Conservation (phyloP, 2,797 vertebrate genomes). For the Philypnodon macrostomus region DNA sequence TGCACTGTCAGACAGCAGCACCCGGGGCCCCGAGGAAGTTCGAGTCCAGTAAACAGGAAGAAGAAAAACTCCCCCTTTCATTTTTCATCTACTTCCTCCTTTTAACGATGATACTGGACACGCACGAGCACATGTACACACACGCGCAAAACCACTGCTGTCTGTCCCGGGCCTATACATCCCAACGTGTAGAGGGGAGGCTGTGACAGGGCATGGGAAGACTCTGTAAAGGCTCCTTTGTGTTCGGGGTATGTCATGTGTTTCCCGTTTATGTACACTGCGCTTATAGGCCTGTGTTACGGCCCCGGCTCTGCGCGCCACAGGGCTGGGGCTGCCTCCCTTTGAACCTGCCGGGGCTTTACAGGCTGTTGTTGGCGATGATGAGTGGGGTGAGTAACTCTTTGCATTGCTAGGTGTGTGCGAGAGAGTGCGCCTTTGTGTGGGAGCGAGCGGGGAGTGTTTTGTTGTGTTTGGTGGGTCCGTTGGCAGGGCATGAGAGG, state of each 20-base stretch:
- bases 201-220: constrained; percentile 29
- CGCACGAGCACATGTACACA: constrained; percentile 1
- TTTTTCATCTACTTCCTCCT: constrained; percentile 83
- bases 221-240: constrained; percentile 45
- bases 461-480: constrained; percentile 49
- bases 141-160: constrained; percentile 12
- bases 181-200: constrained; percentile 13
- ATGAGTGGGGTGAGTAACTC: constrained; percentile 66
- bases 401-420: constrained; percentile 55
- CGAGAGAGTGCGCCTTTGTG: constrained; percentile 32
- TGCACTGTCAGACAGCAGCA: constrained; percentile 14
- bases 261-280: constrained; percentile 61
- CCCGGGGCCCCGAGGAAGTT: constrained; percentile 73
- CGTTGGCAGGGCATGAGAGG: constrained; percentile 40
- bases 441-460: constrained; percentile 42
- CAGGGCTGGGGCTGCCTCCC: constrained; percentile 39
- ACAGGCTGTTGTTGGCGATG: constrained; percentile 54
- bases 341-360: constrained; percentile 53
- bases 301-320: constrained; percentile 19
- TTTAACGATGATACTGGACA: constrained; percentile 64
- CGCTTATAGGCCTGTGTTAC: constrained; percentile 34
- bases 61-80: constrained; percentile 70
- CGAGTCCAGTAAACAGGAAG: constrained; percentile 90
- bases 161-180: neutral
- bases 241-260: constrained; percentile 42